Conservation (phyloP, 2,113 vertebrate species). For the Plotosus lineatus region DNA sequence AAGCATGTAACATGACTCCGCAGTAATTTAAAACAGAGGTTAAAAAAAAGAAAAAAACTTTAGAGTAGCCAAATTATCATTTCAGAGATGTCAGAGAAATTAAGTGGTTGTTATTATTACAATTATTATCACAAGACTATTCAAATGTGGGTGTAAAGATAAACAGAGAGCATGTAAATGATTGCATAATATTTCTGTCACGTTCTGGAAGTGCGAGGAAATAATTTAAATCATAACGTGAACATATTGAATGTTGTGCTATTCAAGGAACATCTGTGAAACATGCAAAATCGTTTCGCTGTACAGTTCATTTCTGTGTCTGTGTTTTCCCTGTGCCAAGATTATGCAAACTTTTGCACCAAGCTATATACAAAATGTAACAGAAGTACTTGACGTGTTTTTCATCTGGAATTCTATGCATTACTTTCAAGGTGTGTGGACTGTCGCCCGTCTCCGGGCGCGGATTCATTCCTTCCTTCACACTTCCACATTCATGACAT, state of each 20-base stretch:
- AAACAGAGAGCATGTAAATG: not conserved
- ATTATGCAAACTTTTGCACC: not conserved
- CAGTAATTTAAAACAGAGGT: not conserved
- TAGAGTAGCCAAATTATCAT: not conserved
- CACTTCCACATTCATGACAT: slow-evolving; percentile 41
- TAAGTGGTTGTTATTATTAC: not conserved
- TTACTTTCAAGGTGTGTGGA: not conserved
- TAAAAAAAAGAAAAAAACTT: not conserved
- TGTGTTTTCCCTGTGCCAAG: not conserved
- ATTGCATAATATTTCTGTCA: not conserved
- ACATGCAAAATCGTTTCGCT: slow-evolving; percentile 10
- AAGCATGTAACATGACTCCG: not conserved
- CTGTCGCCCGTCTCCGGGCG: slow-evolving; percentile 9
- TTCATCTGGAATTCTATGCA: not conserved
- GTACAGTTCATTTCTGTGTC: not conserved
- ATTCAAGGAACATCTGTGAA: slow-evolving; percentile 8
- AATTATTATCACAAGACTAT: not conserved
- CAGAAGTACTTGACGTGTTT: not conserved
- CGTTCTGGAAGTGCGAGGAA: not conserved
- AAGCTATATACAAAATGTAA: not conserved
- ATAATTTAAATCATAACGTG: not conserved
- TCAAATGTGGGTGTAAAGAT: not conserved
- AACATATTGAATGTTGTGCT: not conserved
- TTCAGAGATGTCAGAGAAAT: not conserved
- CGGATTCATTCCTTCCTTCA: slow-evolving; percentile 35